These are phyloP conservation scores for Chloroclysta siterata DNA, from an alignment of 2,888 invertebrate genomes.

Conservation along the genomic window DNA sequence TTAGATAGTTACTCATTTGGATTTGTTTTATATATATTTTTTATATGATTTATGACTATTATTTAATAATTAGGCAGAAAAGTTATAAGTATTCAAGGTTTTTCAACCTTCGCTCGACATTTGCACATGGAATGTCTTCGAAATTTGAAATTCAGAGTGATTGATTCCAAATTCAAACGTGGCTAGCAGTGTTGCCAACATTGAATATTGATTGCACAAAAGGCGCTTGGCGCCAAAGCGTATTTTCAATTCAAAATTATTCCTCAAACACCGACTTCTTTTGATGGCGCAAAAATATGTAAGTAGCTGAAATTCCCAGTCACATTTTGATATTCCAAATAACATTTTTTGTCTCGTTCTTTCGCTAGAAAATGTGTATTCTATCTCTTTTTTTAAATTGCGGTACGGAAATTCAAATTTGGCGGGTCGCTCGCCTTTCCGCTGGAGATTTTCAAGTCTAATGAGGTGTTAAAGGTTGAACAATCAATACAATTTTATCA, in stretches of 20 bases:
- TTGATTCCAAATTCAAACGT: constrained; percentile 75
- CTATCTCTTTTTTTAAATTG: constrained; percentile 58
- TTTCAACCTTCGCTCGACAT: constrained; percentile 35
- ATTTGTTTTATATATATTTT: no score
- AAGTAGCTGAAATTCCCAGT: constrained; percentile 80
- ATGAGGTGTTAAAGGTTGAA: constrained; percentile 77
- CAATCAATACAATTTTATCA: constrained; percentile 78
- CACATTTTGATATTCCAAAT: constrained; percentile 71
- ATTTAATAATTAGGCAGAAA: no score
- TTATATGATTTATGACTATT: no score
- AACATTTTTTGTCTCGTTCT: constrained; percentile 59
- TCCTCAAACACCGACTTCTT: constrained; percentile 77
- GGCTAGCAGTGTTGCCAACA: constrained; percentile 73
- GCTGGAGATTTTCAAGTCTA: constrained; percentile 75
- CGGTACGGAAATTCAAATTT: constrained; percentile 83
- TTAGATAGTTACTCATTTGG: no score
- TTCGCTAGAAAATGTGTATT: constrained; percentile 34
- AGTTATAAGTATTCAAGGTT: not conserved
- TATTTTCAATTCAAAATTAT: constrained; percentile 85
- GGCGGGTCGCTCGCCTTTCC: constrained; percentile 81
- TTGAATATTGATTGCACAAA: constrained; percentile 86
- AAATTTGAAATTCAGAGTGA: constrained; percentile 69
- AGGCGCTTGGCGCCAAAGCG: constrained; percentile 81
- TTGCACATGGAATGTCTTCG: constrained; percentile 57
- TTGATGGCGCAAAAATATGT: constrained; percentile 83